phyloP scores from a whole-genome alignment of 1,140 invertebrate genomes.

The Agrypnia vestita region DNA sequence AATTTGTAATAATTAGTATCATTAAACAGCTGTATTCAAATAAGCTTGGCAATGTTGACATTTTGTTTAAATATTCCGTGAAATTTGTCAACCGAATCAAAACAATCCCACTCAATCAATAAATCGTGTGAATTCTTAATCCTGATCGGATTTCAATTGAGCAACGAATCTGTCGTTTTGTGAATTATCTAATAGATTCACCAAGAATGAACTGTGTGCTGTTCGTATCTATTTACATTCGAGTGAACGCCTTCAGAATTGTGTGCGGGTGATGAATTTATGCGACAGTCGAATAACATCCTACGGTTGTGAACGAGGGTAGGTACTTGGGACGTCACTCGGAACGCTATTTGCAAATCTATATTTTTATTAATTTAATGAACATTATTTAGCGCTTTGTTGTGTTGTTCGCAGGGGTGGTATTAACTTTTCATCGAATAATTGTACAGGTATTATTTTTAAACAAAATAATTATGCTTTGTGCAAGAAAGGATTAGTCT shows the following conservation, averaged over 20 bases:
- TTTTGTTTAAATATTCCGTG: slow-evolving; percentile 11
- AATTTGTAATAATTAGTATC: too few species aligned
- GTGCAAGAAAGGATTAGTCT: too few species aligned
- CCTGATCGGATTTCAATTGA: background rate
- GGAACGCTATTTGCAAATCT: too few species aligned
- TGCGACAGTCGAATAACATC: background rate
- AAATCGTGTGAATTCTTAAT: background rate
- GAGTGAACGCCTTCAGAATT: slow-evolving; percentile 7
- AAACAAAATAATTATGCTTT: too few species aligned
- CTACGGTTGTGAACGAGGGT: background rate
- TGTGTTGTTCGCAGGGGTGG: too few species aligned
- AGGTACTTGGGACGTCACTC: too few species aligned
- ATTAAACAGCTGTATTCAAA: background rate
- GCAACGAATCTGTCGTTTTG: slow-evolving; percentile 1
- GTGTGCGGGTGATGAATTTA: background rate
- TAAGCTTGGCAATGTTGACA: background rate
- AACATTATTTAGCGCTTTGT: too few species aligned
- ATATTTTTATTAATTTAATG: too few species aligned
- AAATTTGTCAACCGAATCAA: slow-evolving; percentile 20
- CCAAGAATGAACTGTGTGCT: background rate
- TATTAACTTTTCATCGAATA: too few species aligned
- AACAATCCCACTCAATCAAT: slow-evolving; percentile 20
- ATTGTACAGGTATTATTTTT: too few species aligned
- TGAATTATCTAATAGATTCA: background rate
- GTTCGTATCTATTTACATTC: background rate